A percentile compares a stretch with the other conserved stretches of the same genome.
phyloP scores from a whole-genome alignment of 2,797 vertebrate genomes.

The Tympanoctomys barrerae region DNA sequence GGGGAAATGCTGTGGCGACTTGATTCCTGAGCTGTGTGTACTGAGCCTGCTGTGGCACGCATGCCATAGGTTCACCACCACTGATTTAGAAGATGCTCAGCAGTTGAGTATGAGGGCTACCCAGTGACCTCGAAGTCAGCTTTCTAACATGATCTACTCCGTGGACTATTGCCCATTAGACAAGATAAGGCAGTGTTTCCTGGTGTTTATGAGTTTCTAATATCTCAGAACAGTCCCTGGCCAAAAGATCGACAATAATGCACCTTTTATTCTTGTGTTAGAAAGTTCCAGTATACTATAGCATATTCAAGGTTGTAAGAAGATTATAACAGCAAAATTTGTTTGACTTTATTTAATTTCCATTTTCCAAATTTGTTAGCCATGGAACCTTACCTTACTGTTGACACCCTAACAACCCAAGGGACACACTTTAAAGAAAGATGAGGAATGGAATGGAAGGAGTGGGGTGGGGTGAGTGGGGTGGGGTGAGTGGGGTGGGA shows the following conservation, averaged over 20 bases:
- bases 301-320: background rate
- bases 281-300: background rate
- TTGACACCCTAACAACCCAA: background rate
- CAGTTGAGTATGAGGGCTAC: background rate
- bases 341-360: background rate
- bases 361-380: constrained; percentile 29
- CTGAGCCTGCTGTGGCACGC: background rate
- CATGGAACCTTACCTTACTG: background rate
- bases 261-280: background rate
- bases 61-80: background rate
- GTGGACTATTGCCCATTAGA: background rate
- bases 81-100: background rate
- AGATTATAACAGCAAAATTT: background rate
- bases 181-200: background rate
- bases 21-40: background rate
- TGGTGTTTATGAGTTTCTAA: background rate
- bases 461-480: no score
- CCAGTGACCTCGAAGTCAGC: background rate
- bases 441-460: background rate
- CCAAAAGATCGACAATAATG: background rate
- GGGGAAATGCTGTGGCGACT: background rate
- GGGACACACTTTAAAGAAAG: constrained; percentile 28
- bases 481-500: no score
- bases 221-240: background rate
- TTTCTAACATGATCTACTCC: background rate